Evolutionary conservation across 2,888 invertebrate genomes (phyloP).

Genomic region (Capitulum mitella): DNA sequence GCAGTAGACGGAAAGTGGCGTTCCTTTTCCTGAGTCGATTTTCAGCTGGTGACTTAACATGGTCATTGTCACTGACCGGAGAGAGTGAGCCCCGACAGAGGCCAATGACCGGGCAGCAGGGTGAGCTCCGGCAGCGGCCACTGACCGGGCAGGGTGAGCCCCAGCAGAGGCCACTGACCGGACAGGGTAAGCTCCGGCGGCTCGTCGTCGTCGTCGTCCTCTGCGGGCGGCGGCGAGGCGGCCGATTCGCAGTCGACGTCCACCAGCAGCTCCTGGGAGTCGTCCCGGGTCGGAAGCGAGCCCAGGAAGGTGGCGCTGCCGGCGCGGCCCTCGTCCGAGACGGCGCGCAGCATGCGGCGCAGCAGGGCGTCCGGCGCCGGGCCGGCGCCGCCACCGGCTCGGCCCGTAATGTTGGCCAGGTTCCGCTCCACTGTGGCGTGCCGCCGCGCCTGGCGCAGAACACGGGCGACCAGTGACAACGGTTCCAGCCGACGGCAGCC

Average conservation of each 20-base stretch:
- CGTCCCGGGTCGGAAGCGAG: not conserved
- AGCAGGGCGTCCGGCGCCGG: not conserved
- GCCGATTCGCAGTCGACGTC: not conserved
- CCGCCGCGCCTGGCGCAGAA: not conserved
- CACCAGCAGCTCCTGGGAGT: slow-evolving; percentile 2
- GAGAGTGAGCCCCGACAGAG: too few relatives aligned
- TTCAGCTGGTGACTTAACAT: too few relatives aligned
- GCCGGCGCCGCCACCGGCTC: not conserved
- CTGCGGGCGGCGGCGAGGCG: not conserved
- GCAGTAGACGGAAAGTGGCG: too few relatives aligned
- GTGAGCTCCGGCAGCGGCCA: not conserved
- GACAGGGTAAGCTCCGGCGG: not conserved
- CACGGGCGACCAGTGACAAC: not conserved
- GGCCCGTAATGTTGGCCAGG: not conserved
- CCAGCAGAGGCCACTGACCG: not conserved
- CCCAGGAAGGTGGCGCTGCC: not conserved
- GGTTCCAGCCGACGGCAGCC: not conserved
- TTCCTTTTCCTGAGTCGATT: too few relatives aligned
- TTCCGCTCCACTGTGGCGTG: not conserved
- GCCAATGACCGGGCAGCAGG: not conserved
- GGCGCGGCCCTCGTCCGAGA: slow-evolving; percentile 27
- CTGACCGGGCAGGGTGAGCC: not conserved
- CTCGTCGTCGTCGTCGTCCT: not conserved
- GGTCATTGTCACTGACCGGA: too few relatives aligned
- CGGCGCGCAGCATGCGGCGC: not conserved